phyloP scores from a whole-genome alignment of 2,113 vertebrate genomes.

The Galeopterus variegatus region DNA sequence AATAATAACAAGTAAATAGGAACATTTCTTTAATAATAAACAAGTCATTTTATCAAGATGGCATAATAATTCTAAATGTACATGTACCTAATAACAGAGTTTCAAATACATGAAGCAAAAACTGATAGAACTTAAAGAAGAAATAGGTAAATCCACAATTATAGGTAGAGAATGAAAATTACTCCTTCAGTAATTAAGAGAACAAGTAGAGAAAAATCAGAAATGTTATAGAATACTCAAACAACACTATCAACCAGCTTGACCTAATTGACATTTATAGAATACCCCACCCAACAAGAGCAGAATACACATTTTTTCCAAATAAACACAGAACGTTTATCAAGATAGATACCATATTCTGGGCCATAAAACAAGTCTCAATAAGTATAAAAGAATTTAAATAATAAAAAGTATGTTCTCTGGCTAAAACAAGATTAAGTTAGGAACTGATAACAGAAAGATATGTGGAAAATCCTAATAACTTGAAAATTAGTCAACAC shows the following conservation, averaged over 20 bases:
- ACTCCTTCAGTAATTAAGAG: neutral
- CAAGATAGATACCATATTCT: neutral
- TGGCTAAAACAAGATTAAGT: neutral
- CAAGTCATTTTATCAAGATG: slow-evolving; percentile 3
- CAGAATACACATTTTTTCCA: neutral
- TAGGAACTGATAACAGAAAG: slow-evolving; percentile 23
- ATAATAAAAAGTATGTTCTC: neutral
- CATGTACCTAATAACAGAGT: neutral
- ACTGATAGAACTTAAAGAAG: neutral
- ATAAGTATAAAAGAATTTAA: neutral
- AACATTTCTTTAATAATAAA: neutral
- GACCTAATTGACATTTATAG: neutral
- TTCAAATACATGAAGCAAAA: neutral
- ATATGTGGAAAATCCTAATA: slow-evolving; percentile 11
- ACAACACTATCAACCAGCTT: neutral
- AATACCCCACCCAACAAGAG: neutral
- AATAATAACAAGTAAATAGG: neutral
- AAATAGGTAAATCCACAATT: neutral
- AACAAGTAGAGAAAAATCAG: slow-evolving; percentile 4
- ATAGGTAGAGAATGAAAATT: neutral
- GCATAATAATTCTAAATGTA: neutral
- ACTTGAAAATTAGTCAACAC: neutral
- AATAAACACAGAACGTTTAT: neutral
- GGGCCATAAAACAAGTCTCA: neutral
- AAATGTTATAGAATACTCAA: neutral